Percentiles rank a stretch among this genome's conserved stretches.
These are phyloP conservation scores for Macropodus opercularis DNA, from an alignment of 2,797 vertebrate genomes.

Conservation along the genomic window DNA sequence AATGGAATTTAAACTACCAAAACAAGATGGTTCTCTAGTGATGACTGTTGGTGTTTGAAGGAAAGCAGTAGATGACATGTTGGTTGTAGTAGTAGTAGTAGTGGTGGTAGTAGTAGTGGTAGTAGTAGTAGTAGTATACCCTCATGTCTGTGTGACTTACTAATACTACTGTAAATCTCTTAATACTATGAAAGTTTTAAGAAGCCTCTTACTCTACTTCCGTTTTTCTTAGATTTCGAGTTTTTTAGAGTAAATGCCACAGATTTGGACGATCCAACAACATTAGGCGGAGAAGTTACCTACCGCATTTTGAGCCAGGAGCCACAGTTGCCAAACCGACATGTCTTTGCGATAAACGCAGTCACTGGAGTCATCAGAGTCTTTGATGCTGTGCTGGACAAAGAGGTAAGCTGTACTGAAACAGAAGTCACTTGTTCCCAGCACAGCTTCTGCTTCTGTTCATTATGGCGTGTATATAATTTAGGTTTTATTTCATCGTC, in stretches of 20 bases:
- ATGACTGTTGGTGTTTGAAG: too few relatives aligned
- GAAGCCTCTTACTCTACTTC: not conserved
- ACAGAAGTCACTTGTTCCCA: too few relatives aligned
- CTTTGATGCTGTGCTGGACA: not conserved
- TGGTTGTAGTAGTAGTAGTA: too few relatives aligned
- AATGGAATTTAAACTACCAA: too few relatives aligned
- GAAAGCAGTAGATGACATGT: too few relatives aligned
- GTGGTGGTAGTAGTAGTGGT: too few relatives aligned
- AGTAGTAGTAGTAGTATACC: too few relatives aligned
- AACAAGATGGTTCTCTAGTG: too few relatives aligned
- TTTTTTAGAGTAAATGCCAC: slow-evolving; percentile 85
- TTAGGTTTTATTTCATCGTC: too few relatives aligned
- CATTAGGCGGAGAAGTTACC: slow-evolving; percentile 76
- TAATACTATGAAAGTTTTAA: not conserved
- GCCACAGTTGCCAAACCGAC: not conserved
- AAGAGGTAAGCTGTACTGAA: not conserved
- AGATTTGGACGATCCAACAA: slow-evolving; percentile 76
- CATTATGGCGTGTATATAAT: too few relatives aligned
- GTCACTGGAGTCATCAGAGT: slow-evolving; percentile 70
- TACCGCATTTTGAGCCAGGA: slow-evolving; percentile 76
- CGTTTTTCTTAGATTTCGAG: slow-evolving; percentile 75
- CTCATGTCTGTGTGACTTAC: slow-evolving; percentile 2
- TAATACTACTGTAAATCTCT: not conserved
- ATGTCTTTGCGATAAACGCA: slow-evolving; percentile 68
- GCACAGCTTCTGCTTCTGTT: not conserved